phyloP scores from a whole-genome alignment of 2,797 vertebrate genomes.

The Miichthys miiuy region DNA sequence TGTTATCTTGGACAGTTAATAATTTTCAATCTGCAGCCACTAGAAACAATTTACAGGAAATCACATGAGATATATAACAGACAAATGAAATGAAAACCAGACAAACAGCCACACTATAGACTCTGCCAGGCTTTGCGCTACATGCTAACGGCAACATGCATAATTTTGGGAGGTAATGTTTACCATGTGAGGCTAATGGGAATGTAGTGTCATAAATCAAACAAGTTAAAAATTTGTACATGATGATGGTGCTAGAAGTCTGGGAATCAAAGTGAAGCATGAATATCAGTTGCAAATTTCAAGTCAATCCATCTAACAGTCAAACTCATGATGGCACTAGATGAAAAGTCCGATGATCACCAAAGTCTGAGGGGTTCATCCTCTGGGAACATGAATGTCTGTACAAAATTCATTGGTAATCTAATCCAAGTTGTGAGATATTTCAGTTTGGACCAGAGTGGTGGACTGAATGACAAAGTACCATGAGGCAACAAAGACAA shows the following conservation, averaged over 20 bases:
- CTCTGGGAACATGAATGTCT: not conserved
- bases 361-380: not conserved
- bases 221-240: not conserved
- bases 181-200: not conserved
- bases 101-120: too few species aligned
- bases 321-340: not conserved
- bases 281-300: not conserved
- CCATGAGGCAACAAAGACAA: not conserved
- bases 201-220: not conserved
- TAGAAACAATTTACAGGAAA: not conserved
- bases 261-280: not conserved
- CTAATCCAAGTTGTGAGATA: not conserved
- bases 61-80: too few species aligned
- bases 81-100: not conserved
- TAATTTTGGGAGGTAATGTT: not conserved
- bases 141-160: not conserved
- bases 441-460: not conserved
- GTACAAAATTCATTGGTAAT: too few species aligned
- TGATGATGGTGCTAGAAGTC: too few species aligned
- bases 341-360: not conserved
- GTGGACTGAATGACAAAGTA: not conserved
- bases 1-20: not conserved
- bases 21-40: not conserved
- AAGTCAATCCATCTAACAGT: not conserved
- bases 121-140: not conserved